phyloP scores from a whole-genome alignment of 2,888 invertebrate species.

The Habrosyne pyritoides region DNA sequence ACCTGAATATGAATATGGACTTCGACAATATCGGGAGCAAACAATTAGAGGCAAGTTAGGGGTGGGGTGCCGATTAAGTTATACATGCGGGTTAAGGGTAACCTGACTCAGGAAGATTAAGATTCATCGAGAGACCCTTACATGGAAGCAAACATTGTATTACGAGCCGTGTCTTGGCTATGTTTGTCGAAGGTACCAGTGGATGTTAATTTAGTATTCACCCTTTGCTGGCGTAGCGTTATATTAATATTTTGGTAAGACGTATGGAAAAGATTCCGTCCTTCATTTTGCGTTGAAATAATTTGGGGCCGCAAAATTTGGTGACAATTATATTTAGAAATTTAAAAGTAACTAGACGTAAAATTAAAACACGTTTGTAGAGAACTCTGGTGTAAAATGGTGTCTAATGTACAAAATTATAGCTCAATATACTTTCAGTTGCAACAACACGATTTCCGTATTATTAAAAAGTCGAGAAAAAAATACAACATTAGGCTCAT shows the following conservation, averaged over 20 bases:
- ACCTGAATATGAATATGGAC: slow-evolving; percentile 64
- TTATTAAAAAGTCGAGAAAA: no score
- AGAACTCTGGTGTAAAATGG: no score
- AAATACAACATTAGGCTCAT: no score
- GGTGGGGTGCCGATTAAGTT: slow-evolving; percentile 78
- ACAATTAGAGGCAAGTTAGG: slow-evolving; percentile 81
- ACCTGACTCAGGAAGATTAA: slow-evolving; percentile 81
- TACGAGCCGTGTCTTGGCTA: slow-evolving; percentile 74
- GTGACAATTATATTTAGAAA: not conserved
- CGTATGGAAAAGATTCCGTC: slow-evolving; percentile 55
- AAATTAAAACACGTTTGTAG: no score
- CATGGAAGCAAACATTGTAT: slow-evolving; percentile 81
- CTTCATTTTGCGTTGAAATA: slow-evolving; percentile 21
- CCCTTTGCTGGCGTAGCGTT: slow-evolving; percentile 57
- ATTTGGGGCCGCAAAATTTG: no score
- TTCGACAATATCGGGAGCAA: slow-evolving; percentile 81
- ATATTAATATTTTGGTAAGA: slow-evolving; percentile 76
- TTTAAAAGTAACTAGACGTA: no score
- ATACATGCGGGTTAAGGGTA: slow-evolving; percentile 81
- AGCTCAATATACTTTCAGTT: no score
- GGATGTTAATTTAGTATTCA: slow-evolving; percentile 82
- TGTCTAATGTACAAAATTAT: no score
- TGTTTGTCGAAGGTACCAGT: slow-evolving; percentile 78
- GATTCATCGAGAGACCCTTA: slow-evolving; percentile 80
- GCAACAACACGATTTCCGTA: no score